A percentile compares a stretch with the other conserved stretches of the same genome.
These are phyloP conservation scores for Yasuhikotakia modesta DNA, from an alignment of 2,797 vertebrate species.

Conservation along the genomic window DNA sequence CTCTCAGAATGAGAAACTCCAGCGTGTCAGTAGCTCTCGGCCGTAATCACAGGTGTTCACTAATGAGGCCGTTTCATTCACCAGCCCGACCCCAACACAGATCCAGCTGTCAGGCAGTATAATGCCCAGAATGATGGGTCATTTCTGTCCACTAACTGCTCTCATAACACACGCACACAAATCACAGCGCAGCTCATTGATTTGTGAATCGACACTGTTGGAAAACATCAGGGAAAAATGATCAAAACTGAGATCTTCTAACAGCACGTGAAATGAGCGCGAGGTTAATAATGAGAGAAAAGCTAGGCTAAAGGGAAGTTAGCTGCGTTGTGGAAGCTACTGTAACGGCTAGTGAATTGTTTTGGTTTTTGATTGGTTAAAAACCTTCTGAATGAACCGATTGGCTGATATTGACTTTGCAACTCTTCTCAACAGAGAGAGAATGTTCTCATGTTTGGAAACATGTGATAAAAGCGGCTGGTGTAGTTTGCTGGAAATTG, in stretches of 20 bases:
- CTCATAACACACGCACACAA: conserved; percentile 45
- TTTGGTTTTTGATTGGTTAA: no score
- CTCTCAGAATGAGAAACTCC: conserved; percentile 35
- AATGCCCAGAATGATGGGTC: conserved; percentile 35
- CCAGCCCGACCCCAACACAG: conserved; percentile 28
- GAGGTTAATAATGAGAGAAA: conserved; percentile 3
- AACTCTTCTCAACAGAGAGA: no score
- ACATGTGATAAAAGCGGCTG: background rate
- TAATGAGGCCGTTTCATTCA: conserved; percentile 64
- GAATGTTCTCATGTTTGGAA: background rate
- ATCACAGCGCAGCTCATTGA: conserved; percentile 45
- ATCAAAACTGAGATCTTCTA: conserved; percentile 2
- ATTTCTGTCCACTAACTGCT: conserved; percentile 37
- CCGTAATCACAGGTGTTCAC: conserved; percentile 58
- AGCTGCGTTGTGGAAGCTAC: background rate
- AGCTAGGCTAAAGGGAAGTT: background rate
- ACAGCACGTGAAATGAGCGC: conserved; percentile 10
- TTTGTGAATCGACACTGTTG: conserved; percentile 45
- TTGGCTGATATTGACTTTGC: no score
- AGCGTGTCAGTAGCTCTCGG: conserved; percentile 44
- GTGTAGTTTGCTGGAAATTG: background rate
- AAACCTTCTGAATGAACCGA: no score
- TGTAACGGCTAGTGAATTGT: no score
- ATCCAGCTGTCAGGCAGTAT: conserved; percentile 35
- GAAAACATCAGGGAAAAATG: conserved; percentile 19